phyloP scores from a whole-genome alignment of 1,140 invertebrate genomes.

The Zelostemma sp. region DNA sequence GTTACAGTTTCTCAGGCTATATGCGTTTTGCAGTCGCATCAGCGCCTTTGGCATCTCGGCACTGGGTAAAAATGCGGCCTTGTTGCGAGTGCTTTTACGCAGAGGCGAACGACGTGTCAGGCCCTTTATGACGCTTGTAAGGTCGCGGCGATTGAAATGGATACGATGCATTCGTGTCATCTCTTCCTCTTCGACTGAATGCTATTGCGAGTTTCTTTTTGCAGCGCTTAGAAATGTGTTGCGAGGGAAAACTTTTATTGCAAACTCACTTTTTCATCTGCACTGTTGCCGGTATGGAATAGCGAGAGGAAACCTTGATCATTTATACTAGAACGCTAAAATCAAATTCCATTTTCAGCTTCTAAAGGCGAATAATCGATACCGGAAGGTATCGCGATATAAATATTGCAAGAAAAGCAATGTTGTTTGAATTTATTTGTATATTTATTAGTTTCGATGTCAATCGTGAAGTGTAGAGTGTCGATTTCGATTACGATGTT shows the following conservation, averaged over 20 bases:
- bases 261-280: not conserved
- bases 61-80: not conserved
- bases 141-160: slow-evolving; percentile 15
- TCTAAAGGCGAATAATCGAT: too few relatives aligned
- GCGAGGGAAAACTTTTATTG: not conserved
- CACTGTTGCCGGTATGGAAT: not conserved
- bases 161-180: slow-evolving; percentile 10
- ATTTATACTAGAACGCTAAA: not conserved
- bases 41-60: not conserved
- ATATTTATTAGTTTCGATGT: too few relatives aligned
- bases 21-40: not conserved
- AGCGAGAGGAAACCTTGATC: not conserved
- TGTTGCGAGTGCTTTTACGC: slow-evolving; percentile 3
- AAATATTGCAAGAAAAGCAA: too few relatives aligned
- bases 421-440: too few relatives aligned
- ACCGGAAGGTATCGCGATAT: too few relatives aligned
- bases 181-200: not conserved
- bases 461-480: too few relatives aligned
- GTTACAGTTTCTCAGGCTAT: slow-evolving; percentile 5
- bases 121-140: slow-evolving; percentile 4
- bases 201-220: not conserved
- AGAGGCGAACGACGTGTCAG: not conserved
- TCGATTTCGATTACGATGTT: too few relatives aligned
- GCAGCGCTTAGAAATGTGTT: not conserved
- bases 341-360: not conserved